Evolutionary conservation across 2,888 invertebrate species (phyloP), one percentile per base, ranked within the genome.

Genomic region (Galerucella pusilla): DNA sequence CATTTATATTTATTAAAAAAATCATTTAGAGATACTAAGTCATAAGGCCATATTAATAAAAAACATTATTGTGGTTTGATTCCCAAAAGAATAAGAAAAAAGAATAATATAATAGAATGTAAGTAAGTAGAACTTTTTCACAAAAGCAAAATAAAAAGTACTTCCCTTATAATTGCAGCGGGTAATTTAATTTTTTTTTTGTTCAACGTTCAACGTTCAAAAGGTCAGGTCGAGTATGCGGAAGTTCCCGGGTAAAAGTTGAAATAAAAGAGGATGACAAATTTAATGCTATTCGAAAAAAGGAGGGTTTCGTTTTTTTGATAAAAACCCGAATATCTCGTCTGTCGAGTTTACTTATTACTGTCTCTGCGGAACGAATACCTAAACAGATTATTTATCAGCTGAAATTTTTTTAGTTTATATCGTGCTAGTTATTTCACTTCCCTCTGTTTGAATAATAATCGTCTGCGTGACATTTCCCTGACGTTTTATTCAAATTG

Each of bases 291-390:
- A 59, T 54, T 20, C 57, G 59, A 59, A 71, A 68, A 73, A 72
- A 42, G 73, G 70, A 74, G 72, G 73, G 42, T 71, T 75, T 75
- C 68, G 68, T 75, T 78, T 42, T 42, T 79, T 77, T 75, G 74
- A 78, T 79, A 77, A 80, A 76, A 78, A 76, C 70, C 74, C 70
- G 75, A 76, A 79, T 78, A 75, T 75, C 75, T 75, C 74, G 75
- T 59, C 77, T 77, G 79, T 78, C 77, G 77, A 75, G 73, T 78
- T 79, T 77, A 75, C 77, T 79, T 77, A 79, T 78, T 75, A 75
- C 75, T 57, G 75, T 67, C 68, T 71, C 73, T 57, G 52, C 45
- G 66, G 25, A 71, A 64, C 63, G 73, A 69, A 76, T 76, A 76
- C 73, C 49, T 71, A 76, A 76, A 73, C 71, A 73, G 73, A 66